A percentile compares a stretch with the other conserved stretches of the same genome.
phyloP scores from a whole-genome alignment of 2,113 vertebrate species.

The Actenoides lindsayi region DNA sequence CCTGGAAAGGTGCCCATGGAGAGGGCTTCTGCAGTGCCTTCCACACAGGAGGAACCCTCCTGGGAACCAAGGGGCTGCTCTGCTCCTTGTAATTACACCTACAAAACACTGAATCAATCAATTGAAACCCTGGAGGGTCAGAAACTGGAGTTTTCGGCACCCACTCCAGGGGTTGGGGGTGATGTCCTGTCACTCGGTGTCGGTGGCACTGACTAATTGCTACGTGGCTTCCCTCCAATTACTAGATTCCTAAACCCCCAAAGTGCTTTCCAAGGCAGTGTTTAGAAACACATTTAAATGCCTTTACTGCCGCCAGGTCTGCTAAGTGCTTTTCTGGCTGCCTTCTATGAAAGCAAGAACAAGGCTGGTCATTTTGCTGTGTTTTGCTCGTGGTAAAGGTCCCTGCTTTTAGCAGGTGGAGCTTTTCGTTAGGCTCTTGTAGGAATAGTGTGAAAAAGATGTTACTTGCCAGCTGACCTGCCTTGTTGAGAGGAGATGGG shows the following conservation, averaged over 20 bases:
- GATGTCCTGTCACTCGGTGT: not conserved
- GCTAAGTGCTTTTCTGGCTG: not conserved
- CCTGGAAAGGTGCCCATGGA: accelerated
- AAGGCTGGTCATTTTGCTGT: not conserved
- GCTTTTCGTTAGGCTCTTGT: not conserved
- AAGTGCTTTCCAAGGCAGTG: not conserved
- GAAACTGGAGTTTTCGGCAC: accelerated
- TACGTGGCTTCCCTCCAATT: not conserved
- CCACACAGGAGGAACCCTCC: accelerated
- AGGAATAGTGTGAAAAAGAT: not conserved
- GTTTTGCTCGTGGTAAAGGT: not conserved
- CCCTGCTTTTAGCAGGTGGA: not conserved
- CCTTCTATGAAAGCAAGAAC: not conserved
- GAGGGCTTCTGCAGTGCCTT: not conserved
- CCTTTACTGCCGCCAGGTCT: not conserved
- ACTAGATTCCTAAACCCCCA: not conserved
- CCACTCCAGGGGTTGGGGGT: accelerated
- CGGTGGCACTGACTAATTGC: not conserved
- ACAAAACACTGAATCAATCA: accelerated
- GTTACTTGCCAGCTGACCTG: not conserved
- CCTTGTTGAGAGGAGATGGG: not conserved
- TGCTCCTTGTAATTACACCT: not conserved
- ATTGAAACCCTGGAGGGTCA: not conserved
- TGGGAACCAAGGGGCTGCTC: not conserved
- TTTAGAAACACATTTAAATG: not conserved